Percentiles rank a stretch among this genome's conserved stretches.
These are phyloP conservation scores for Dermochelys coriacea DNA, from an alignment of 2,797 vertebrate species.

Conservation along the genomic window DNA sequence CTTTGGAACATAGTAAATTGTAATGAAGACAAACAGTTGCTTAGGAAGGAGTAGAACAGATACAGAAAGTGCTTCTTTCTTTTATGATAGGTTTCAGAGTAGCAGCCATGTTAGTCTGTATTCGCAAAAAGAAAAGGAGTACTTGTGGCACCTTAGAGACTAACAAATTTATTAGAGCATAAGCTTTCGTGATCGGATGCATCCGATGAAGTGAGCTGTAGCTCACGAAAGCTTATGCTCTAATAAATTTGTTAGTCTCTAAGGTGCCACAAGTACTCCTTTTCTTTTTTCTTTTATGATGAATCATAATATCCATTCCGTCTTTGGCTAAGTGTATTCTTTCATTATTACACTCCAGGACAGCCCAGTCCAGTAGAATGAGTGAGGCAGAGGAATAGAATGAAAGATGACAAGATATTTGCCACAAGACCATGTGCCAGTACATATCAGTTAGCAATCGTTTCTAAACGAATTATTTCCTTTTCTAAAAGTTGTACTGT, in stretches of 20 bases:
- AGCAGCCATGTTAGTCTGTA: too few species aligned
- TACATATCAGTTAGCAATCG: neutral
- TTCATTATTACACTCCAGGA: fast-evolving
- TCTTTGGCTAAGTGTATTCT: neutral
- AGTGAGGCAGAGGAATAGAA: neutral
- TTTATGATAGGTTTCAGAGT: too few species aligned
- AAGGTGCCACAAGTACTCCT: too few species aligned
- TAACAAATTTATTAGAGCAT: too few species aligned
- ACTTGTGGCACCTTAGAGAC: too few species aligned
- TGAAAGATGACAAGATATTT: neutral
- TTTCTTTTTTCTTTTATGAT: neutral
- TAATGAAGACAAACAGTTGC: neutral
- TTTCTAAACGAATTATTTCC: neutral
- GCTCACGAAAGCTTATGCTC: too few species aligned
- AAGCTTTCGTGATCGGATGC: too few species aligned
- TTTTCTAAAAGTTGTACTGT: neutral
- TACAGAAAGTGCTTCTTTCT: neutral
- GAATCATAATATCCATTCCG: neutral
- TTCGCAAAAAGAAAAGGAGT: too few species aligned
- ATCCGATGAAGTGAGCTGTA: too few species aligned
- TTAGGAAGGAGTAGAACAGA: neutral
- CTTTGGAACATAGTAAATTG: neutral
- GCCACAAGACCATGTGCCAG: neutral
- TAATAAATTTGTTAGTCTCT: too few species aligned
- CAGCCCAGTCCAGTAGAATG: neutral